These are phyloP conservation scores for Pomatostomus ruficeps DNA, from an alignment of 2,113 vertebrate species.

Conservation along the genomic window DNA sequence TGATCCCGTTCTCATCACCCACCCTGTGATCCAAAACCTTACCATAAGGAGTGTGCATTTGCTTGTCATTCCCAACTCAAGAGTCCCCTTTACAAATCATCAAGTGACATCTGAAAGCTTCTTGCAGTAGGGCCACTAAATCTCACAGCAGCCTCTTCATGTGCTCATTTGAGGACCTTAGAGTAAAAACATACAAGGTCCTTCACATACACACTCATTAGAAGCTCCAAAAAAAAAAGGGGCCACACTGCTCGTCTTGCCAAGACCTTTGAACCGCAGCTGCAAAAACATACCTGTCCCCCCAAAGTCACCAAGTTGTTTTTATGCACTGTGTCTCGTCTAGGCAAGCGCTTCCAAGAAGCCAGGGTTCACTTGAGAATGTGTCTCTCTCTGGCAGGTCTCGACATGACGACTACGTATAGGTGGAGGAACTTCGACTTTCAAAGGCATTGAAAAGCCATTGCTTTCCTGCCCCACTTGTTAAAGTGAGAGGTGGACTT, in stretches of 20 bases:
- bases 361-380: slow-evolving; percentile 95
- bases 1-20: slow-evolving; percentile 67
- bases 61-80: slow-evolving; percentile 93
- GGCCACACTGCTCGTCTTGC: slow-evolving; percentile 99
- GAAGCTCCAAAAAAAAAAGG: slow-evolving; percentile 86
- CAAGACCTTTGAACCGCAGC: slow-evolving; percentile 94
- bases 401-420: slow-evolving; percentile 99
- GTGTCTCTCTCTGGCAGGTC: slow-evolving; percentile 99
- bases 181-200: slow-evolving; percentile 83
- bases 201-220: slow-evolving; percentile 88
- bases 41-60: slow-evolving; percentile 91
- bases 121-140: slow-evolving; percentile 97
- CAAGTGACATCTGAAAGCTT: slow-evolving; percentile 99
- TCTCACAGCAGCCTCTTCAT: slow-evolving; percentile 94
- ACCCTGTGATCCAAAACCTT: slow-evolving; percentile 79
- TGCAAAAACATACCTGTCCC: slow-evolving; percentile 86
- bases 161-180: slow-evolving; percentile 92
- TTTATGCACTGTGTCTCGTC: slow-evolving; percentile 88
- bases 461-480: slow-evolving; percentile 82
- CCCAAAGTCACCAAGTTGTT: slow-evolving; percentile 83
- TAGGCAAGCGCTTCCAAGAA: slow-evolving; percentile 99
- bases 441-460: slow-evolving; percentile 74
- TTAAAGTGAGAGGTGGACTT: slow-evolving; percentile 78
- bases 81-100: slow-evolving; percentile 92
- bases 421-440: slow-evolving; percentile 93